Base-by-base conservation (phyloP, 2,113 vertebrate genomes). In the Centrocercus urophasianus region DNA sequence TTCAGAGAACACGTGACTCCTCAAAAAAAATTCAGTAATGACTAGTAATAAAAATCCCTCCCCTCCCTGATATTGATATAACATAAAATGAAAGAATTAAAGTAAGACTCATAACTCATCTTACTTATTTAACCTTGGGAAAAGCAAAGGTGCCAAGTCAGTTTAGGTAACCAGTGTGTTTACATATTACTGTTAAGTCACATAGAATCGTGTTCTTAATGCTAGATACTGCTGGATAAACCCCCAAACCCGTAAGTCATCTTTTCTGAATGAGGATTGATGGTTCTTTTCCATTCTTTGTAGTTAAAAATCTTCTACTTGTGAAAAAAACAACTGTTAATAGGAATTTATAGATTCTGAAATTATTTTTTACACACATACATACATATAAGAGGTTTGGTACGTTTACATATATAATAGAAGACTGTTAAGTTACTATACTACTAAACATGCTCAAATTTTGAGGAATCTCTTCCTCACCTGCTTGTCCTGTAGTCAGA, bases 21-120 rank as follows among this genome's bases (percentile, higher is more conserved):
- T 28, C 1, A 1, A 70, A 48, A 48, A 45, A 76, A 48, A 38
- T 6, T 21, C 45, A 70, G 12, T 30, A n/a, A 65, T 34, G 25
- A 40, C 34, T 64, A 17, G 12, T 38, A 76, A 69, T 10, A 80
- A 88, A 78, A 84, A 42, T 54, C 40, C 13, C 25, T 47, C 14
- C 42, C 64, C 42, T 67, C 47, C 28, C 10, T 42, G 30, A 11
- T 94, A 45, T 66, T 88, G 67, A 66, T 81, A 63, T 8, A 89
- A 61, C 14, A 80, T 61, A 89, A 83, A 74, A 93, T 90, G 71
- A 88, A 90, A 80, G 64, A 11, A 75, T 64, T 18, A 67, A 93
- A 84, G 13, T 48, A 79, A 89, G 72, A 94, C 75, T 71, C 90
- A 82, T 82, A 96, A 85, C 71, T 88, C 60, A 79, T 91, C 84